Base-by-base conservation (phyloP, 2,797 vertebrate genomes). In the Myripristis murdjan region DNA sequence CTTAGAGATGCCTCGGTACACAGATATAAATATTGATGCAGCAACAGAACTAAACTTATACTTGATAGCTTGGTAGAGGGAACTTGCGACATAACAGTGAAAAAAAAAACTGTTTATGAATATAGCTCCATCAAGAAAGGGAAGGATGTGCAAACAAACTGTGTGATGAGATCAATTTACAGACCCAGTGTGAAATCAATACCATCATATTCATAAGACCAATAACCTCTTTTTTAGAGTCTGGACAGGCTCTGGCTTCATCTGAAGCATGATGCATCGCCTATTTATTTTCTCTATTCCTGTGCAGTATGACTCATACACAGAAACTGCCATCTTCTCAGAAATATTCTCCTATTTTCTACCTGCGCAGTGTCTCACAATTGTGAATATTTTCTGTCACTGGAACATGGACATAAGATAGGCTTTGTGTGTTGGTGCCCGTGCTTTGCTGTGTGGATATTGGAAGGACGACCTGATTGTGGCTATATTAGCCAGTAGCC, bases 271-370 rank as follows among this genome's bases (percentile, higher is more conserved):
- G 41, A 31, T 47, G 18, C 41, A 1, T 64, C 24, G 20, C 43
- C 23, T 18, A n/a, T 61, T 47, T 62, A n/a, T 60, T 49, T 49
- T 7, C 48, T 66, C 47, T 41, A 8, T 33, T 63, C n/a, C 37
- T 62, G 15, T 56, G 2, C 54, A 53, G 15, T 28, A 7, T 7
- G 14, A 24, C 24, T 26, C 16, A 31, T 24, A 28, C 44, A 10
- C n/a, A 16, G 33, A 63, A 2, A 44, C 52, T 46, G 12, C 43
- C 33, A 8, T 10, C 23, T 6, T 28, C 24, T 6, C 49, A 53
- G 31, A 4, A 51, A 48, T 49, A 6, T 54, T 16, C 4, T 48
- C 9, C 44, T 33, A 6, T 20, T 70, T 60, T 41, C 44, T 18
- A 18, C 43, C 64, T 4, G 35, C 28, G 11, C 20, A 3, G 16